Conservation (phyloP, 2,888 invertebrate genomes). For the Slavum lentiscoides region DNA sequence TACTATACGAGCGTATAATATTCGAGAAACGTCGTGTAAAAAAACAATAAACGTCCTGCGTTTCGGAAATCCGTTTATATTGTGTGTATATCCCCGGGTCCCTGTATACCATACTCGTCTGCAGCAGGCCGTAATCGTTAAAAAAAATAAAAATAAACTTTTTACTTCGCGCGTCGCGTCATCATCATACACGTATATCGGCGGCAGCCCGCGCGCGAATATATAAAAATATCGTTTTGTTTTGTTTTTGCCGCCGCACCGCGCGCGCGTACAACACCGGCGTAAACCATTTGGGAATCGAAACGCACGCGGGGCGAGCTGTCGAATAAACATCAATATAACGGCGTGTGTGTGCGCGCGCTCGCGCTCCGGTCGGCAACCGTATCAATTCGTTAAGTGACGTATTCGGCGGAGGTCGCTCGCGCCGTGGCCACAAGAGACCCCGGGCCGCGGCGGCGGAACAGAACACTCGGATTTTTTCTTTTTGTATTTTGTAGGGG, state of each 20-base stretch:
- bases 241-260: no score
- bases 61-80: not conserved
- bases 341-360: not conserved
- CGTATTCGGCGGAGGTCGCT: constrained; percentile 27
- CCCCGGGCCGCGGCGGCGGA: not conserved
- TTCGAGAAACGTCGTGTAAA: constrained; percentile 24
- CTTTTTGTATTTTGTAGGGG: not conserved
- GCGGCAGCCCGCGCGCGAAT: no score
- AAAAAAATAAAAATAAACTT: not conserved
- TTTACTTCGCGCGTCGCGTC: not conserved
- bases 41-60: constrained; percentile 20
- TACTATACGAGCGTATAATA: not conserved
- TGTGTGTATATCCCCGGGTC: no score
- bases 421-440: constrained; percentile 38
- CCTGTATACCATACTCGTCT: no score
- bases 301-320: constrained; percentile 46
- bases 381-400: constrained; percentile 53
- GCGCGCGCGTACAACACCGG: no score
- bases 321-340: constrained; percentile 51
- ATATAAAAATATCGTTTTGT: no score
- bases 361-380: not conserved
- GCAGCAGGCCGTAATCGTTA: not conserved
- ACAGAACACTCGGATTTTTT: constrained; percentile 38
- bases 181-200: no score
- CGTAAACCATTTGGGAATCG: constrained; percentile 47